Base-by-base conservation (phyloP, 2,797 vertebrate genomes). In the Botia almorhae region DNA sequence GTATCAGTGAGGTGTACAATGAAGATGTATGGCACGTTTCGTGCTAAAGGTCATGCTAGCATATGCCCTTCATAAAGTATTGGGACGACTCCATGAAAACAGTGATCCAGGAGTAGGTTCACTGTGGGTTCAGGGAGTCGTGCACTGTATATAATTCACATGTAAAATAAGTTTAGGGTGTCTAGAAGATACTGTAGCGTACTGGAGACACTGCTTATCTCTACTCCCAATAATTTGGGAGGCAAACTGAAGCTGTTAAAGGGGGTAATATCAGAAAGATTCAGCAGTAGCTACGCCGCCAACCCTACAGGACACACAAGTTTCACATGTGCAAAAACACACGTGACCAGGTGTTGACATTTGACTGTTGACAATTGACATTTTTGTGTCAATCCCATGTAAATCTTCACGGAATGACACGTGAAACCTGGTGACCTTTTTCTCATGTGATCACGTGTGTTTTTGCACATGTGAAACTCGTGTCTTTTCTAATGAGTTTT, bases 1-100 rank as follows among this genome's bases (percentile, higher is more conserved):
- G 76, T 78, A 82, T 82, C 67, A 85, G 76, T 70, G 84, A 79
- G 39, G 50, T 53, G 53, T 58, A 56, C 65, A 84, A 84, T 55
- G 39, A 84, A 79, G 78, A 83, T 46, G 68, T 70, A 87, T 75
- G 60, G 58, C 76, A 68, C 55, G 51, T 67, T 78, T 78, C 69
- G 50, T 55, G 71, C 65, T 68, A 71, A 29, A 58, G 51, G 63
- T 39, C 58, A 81, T 71, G 43, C 56, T 71, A 29, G 77, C 78
- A 81, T 83, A 80, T 85, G 85, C 71, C 77, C 85, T 81, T 72
- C 81, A 88, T 86, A 84, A 86, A 84, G 81, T 64, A 26, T 74
- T 84, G 76, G 81, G 83, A 81, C 51, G 55, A 68, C 29, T 87
- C 84, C 80, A 85, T 48, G 55, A 85, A 60, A 46, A 80, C 17